These are phyloP conservation scores for Desmophyllum pertusum DNA, from an alignment of 92 coral and sea anemone genomes.

Conservation along the genomic window DNA sequence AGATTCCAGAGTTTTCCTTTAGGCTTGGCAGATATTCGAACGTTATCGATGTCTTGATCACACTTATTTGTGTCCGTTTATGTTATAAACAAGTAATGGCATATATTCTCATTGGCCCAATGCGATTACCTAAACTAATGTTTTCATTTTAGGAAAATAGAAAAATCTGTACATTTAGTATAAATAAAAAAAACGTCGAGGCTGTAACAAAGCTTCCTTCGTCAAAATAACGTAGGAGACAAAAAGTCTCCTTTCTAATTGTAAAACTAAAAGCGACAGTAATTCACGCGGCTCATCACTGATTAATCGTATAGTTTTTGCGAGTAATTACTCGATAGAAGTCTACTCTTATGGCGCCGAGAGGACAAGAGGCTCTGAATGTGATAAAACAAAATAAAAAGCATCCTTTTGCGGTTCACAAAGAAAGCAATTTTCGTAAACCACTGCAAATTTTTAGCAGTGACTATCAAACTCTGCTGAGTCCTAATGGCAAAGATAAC, in stretches of 20 bases:
- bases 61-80: too few species aligned
- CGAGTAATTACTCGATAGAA: background rate
- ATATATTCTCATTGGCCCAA: too few species aligned
- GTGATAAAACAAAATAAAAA: background rate
- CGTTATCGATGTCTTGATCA: too few species aligned
- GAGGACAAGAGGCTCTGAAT: background rate
- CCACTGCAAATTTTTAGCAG: too few species aligned
- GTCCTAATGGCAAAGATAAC: background rate
- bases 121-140: too few species aligned
- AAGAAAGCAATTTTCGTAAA: background rate
- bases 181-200: background rate
- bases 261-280: background rate
- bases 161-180: background rate
- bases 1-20: too few species aligned
- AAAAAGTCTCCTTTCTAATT: background rate
- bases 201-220: background rate
- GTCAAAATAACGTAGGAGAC: background rate
- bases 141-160: background rate
- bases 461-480: background rate
- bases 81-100: too few species aligned
- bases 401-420: background rate
- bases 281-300: background rate
- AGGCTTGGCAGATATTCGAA: too few species aligned
- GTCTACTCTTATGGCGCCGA: background rate
- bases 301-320: background rate